phyloP scores from a whole-genome alignment of 2,797 vertebrate species.

The Sebastes matsubarae region DNA sequence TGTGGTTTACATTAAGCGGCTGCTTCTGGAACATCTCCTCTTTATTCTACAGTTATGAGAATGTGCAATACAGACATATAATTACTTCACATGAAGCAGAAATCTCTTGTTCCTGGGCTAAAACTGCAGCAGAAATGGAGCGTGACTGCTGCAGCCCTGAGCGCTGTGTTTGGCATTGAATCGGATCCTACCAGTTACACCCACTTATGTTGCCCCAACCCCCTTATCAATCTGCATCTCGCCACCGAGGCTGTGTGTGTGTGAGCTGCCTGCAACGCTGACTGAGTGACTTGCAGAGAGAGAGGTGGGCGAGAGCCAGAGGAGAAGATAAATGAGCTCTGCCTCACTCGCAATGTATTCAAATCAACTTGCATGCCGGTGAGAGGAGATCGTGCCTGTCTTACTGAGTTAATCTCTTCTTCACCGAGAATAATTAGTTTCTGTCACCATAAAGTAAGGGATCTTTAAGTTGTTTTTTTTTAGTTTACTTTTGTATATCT shows the following conservation, averaged over 20 bases:
- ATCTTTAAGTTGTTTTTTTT: neutral
- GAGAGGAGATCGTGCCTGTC: slow-evolving; percentile 21
- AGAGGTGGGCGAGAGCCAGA: slow-evolving; percentile 44
- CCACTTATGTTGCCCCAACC: slow-evolving; percentile 34
- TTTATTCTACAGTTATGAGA: neutral
- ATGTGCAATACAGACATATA: neutral
- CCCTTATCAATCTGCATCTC: slow-evolving; percentile 54
- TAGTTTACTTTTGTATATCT: neutral
- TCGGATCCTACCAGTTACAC: slow-evolving; percentile 43
- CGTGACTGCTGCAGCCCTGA: slow-evolving; percentile 22
- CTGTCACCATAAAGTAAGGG: neutral
- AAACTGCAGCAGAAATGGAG: slow-evolving; percentile 26
- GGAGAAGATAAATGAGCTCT: slow-evolving; percentile 56
- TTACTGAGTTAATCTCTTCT: slow-evolving; percentile 31
- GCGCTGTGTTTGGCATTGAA: slow-evolving; percentile 33
- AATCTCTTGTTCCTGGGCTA: neutral
- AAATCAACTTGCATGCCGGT: slow-evolving; percentile 29
- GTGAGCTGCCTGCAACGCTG: slow-evolving; percentile 27
- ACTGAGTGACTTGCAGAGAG: slow-evolving; percentile 37
- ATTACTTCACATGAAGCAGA: slow-evolving; percentile 5
- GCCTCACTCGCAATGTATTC: slow-evolving; percentile 41
- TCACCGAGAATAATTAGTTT: neutral
- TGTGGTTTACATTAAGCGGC: neutral
- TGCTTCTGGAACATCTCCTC: neutral
- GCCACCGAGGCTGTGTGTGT: neutral